These are phyloP conservation scores for Nomada flava DNA, from an alignment of 2,888 invertebrate genomes.

Conservation along the genomic window DNA sequence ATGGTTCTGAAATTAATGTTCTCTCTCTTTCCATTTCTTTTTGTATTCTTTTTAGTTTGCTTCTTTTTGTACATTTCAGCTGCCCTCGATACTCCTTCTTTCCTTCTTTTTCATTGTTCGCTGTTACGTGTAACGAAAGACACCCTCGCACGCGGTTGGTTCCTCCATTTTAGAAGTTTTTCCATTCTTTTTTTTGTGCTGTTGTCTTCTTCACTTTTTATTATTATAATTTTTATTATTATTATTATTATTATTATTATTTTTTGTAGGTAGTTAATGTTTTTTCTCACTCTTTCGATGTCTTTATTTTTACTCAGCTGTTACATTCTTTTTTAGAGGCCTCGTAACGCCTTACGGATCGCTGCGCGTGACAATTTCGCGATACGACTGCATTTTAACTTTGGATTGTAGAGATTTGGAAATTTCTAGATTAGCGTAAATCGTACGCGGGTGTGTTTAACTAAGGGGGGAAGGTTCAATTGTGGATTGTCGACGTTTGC, in stretches of 20 bases:
- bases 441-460: background rate
- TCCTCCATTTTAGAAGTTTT: conserved; percentile 12
- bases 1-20: conserved; percentile 34
- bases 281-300: background rate
- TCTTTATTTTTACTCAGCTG: conserved; percentile 34
- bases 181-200: background rate
- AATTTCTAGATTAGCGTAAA: no score
- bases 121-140: conserved; percentile 8
- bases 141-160: conserved; percentile 14
- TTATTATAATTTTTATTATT: background rate
- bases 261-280: background rate
- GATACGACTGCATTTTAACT: background rate
- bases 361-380: background rate
- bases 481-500: background rate
- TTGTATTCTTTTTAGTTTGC: background rate
- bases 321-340: conserved; percentile 2
- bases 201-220: background rate
- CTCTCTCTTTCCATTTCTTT: background rate
- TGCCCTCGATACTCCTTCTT: background rate
- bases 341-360: conserved; percentile 34
- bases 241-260: background rate
- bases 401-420: background rate
- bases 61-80: background rate
- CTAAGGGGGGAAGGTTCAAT: background rate
- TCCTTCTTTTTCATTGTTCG: background rate